Base-by-base conservation (phyloP, 1,140 invertebrate genomes). In the Danaus melanippus region DNA sequence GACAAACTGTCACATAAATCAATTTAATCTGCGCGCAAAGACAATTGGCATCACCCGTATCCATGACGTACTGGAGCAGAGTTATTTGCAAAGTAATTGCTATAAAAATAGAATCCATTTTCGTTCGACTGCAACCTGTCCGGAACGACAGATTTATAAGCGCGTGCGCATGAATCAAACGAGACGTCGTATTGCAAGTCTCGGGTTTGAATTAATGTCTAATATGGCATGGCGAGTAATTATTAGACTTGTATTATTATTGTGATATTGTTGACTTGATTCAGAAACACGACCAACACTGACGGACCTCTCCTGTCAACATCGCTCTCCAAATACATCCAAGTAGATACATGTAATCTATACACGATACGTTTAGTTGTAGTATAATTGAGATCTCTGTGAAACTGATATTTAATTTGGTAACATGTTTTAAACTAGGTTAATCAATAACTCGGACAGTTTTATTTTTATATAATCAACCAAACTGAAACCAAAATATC, bases 1-100 rank as follows among this genome's bases (percentile, higher is more conserved):
- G 63, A 69, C 62, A 60, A 42, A 64, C 52, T 61, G 64, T 58
- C 62, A 45, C 69, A 69, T 76, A 76, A 76, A 76, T 76, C 71
- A 74, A 69, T 74, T 71, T 68, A 72, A 68, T 70, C 64, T 67
- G 51, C 50, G 46, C 49, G 64, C 62, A 64, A 67, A 68, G 72
- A 75, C 72, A 75, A 75, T 72, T 70, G 66, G 63, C 52, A 58
- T 48, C 58, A 56, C 50, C 46, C 32, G 45, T 48, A 12, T 41
- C 53, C 17, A 52, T 46, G 49, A 15, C 50, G 12, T 42, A 44
- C 48, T 15, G 50, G 8, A 55, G 8, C 11, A 0, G 21, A 32
- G 21, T 32, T 32, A 32, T 32, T 32, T 32, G 21, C 21, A 32
- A 32, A 32, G 21, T 32, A 32, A 46, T 51, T 50, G 51, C 44